Evolutionary conservation across 2,888 invertebrate species (phyloP), one percentile per base, ranked within the genome.

Genomic region (Melieria crassipennis): DNA sequence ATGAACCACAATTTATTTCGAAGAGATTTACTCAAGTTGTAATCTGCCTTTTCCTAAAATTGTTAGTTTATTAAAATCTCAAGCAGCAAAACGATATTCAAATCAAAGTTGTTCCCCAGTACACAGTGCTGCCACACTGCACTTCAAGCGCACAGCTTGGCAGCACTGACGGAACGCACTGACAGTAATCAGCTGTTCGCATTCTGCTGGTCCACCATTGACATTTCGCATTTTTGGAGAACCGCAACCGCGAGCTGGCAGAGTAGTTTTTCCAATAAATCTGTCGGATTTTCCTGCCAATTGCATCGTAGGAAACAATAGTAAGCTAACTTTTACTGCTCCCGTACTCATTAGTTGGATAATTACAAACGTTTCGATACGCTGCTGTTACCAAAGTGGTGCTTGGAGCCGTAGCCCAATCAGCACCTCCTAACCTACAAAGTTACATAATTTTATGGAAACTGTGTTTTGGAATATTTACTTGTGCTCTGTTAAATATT

Each of bases 361-460:
- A 30, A 30, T 30, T 30, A 1, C 30, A 30, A 30, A 30, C 3
- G 30, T 30, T 30, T 30, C 3, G 30, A 30, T 30, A 30, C 30
- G 30, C 30, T 30, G 30, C 30, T 30, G 30, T 1, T 30, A 30
- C 30, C 30, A 30, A 30, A 30, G 30, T 1, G 30, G 30, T 30
- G 30, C 2, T 30, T 30, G 30, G 30, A 30, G 30, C 30, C 30
- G 30, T 30, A 30, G 2, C 30, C 30, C 30, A 2, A 30, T 30
- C 30, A 42, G n/a, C 11, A 47, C 7, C 16, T 16, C 11, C 78
- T 84, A 84, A 84, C 85, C 83, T 85, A 79, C 76, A 84, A 83
- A 81, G 82, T 86, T 85, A 86, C 81, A 85, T 85, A 86, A 86
- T 84, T 77, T 77, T 30, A 30, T 30, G 30, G 30, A 30, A 30